Conservation (phyloP, 2,888 invertebrate species). For the Morinoia aosen region DNA sequence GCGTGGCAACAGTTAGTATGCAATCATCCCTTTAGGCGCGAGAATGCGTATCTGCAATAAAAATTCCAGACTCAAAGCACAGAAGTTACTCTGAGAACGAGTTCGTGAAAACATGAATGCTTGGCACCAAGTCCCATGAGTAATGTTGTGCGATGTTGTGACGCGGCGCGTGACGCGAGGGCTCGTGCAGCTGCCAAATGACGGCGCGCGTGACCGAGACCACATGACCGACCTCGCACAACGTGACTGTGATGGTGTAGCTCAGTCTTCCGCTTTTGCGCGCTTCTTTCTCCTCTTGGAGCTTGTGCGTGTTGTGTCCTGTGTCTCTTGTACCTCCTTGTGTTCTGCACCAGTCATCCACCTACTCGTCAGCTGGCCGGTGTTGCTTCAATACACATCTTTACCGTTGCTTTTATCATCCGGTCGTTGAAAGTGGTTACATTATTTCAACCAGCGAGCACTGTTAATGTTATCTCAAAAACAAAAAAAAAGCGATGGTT, state of each 20-base stretch:
- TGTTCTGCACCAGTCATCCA: no score
- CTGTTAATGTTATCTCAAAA: neutral
- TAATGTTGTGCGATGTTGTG: neutral
- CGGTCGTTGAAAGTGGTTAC: no score
- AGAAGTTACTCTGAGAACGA: no score
- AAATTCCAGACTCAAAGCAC: no score
- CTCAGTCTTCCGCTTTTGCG: neutral
- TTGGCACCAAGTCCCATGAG: neutral
- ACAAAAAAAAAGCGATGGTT: neutral
- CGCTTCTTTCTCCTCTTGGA: neutral
- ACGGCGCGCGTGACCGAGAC: conserved; percentile 19
- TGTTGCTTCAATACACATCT: no score
- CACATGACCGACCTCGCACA: neutral
- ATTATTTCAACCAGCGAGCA: neutral
- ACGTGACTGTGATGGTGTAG: neutral
- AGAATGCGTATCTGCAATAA: no score
- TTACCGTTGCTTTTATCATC: no score
- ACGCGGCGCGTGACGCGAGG: neutral
- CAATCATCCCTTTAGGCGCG: no score
- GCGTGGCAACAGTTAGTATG: no score
- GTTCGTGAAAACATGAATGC: neutral
- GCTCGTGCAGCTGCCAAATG: neutral
- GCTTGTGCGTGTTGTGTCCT: neutral
- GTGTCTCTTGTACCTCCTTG: neutral
- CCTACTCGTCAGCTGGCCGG: no score